These are phyloP conservation scores for Aeoliscus strigatus DNA, from an alignment of 2,797 vertebrate genomes.

Conservation along the genomic window DNA sequence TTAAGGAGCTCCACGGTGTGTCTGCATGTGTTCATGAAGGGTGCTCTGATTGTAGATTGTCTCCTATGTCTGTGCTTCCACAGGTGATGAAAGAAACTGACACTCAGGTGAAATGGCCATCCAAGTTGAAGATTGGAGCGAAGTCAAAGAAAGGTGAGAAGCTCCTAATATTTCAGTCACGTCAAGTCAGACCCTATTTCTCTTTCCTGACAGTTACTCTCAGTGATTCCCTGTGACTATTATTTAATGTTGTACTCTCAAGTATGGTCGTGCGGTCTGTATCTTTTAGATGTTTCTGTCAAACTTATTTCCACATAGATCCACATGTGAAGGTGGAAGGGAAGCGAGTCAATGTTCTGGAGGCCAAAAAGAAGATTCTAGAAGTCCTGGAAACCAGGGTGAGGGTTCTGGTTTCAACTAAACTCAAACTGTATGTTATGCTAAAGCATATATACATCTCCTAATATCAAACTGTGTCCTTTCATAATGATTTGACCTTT, in stretches of 20 bases:
- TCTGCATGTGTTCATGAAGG: constrained; percentile 18
- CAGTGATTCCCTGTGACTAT: background rate
- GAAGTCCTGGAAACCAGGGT: constrained; percentile 79
- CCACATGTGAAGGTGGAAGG: constrained; percentile 82
- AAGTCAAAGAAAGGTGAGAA: constrained; percentile 81
- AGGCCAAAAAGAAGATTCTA: constrained; percentile 78
- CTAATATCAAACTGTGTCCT: no score
- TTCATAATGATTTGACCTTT: no score
- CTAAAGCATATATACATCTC: no score
- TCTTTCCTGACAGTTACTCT: background rate
- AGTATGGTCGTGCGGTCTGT: background rate
- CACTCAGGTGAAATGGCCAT: constrained; percentile 84
- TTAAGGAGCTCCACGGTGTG: constrained; percentile 20
- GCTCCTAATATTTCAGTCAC: constrained; percentile 1
- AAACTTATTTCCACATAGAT: constrained; percentile 54
- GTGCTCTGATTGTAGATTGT: constrained; percentile 7
- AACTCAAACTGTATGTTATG: background rate
- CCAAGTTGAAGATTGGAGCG: constrained; percentile 81
- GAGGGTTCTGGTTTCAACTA: constrained; percentile 6
- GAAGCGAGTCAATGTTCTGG: constrained; percentile 63
- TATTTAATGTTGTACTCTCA: background rate
- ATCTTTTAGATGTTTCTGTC: background rate
- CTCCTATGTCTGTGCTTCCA: constrained; percentile 21
- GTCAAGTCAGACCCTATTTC: background rate
- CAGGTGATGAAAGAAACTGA: constrained; percentile 80